Evolutionary conservation across 2,888 invertebrate genomes (phyloP).

Genomic region (Pseudeuparius sepicola): DNA sequence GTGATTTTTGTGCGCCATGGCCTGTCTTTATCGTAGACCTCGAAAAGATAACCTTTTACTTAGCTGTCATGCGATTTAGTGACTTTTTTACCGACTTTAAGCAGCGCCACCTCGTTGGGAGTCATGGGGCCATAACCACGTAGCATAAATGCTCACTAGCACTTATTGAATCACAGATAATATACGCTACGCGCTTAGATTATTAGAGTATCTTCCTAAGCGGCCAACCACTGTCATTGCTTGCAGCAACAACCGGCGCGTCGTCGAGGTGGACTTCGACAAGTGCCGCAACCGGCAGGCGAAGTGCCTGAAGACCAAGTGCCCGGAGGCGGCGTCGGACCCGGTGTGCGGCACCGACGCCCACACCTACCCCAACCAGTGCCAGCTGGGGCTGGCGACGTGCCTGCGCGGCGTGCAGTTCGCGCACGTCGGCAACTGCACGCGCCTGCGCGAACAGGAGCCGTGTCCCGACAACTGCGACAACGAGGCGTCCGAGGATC

Average conservation of each 20-base stretch:
- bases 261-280: constrained; percentile 64
- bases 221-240: constrained; percentile 1
- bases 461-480: constrained; percentile 54
- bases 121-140: too few relatives aligned
- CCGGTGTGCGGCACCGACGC: constrained; percentile 88
- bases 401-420: constrained; percentile 81
- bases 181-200: too few relatives aligned
- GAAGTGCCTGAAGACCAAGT: constrained; percentile 66
- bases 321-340: constrained; percentile 57
- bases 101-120: too few relatives aligned
- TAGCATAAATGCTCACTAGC: too few relatives aligned
- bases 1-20: too few relatives aligned
- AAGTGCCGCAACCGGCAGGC: constrained; percentile 66
- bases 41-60: too few relatives aligned
- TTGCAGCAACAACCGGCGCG: constrained; percentile 43
- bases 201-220: neutral
- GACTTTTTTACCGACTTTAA: too few relatives aligned
- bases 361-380: constrained; percentile 72
- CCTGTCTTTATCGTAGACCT: too few relatives aligned
- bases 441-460: constrained; percentile 54
- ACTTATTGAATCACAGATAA: too few relatives aligned
- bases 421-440: constrained; percentile 83
- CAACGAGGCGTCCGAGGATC: constrained; percentile 49
- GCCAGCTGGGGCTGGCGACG: constrained; percentile 71
- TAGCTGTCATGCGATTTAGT: too few relatives aligned